Percentiles rank a stretch among this genome's conserved stretches.
Conservation (phyloP, 2,797 vertebrate genomes). For the Rhynchonycteris naso region DNA sequence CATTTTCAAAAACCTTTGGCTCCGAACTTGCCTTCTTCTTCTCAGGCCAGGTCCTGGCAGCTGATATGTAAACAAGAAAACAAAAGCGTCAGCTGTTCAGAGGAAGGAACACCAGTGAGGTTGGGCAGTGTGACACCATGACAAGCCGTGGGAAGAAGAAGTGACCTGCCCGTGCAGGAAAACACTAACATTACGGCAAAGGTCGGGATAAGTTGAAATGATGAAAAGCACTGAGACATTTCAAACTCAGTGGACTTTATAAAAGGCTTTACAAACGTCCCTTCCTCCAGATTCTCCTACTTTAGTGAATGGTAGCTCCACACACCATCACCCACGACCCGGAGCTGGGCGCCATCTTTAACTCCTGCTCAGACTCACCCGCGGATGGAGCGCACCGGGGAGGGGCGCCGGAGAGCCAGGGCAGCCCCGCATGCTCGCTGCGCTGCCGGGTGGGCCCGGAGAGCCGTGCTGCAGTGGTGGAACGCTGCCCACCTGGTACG, state of each 20-base stretch:
- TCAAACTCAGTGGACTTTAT: not conserved
- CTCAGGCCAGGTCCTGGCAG: not conserved
- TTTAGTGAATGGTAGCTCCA: not conserved
- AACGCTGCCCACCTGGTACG: too few relatives aligned
- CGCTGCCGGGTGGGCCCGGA: not conserved
- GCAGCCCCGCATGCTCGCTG: not conserved
- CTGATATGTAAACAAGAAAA: conserved; percentile 24
- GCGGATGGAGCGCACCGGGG: too few relatives aligned
- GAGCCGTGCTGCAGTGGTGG: not conserved
- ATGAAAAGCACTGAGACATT: not conserved
- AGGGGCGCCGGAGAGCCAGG: not conserved
- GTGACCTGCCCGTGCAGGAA: not conserved
- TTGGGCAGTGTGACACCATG: not conserved
- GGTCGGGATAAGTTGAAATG: not conserved
- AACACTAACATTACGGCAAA: not conserved
- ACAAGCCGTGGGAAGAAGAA: not conserved
- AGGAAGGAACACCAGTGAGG: not conserved
- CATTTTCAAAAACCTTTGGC: not conserved
- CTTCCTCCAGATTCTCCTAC: not conserved
- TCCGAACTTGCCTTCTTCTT: not conserved
- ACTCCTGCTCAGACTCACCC: not conserved
- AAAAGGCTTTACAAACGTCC: not conserved
- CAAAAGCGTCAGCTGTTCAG: not conserved
- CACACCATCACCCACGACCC: not conserved
- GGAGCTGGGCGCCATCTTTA: not conserved